A percentile compares a stretch with the other conserved stretches of the same genome.
These are phyloP conservation scores for Nanorana parkeri DNA, from an alignment of 2,113 vertebrate species.

Conservation along the genomic window DNA sequence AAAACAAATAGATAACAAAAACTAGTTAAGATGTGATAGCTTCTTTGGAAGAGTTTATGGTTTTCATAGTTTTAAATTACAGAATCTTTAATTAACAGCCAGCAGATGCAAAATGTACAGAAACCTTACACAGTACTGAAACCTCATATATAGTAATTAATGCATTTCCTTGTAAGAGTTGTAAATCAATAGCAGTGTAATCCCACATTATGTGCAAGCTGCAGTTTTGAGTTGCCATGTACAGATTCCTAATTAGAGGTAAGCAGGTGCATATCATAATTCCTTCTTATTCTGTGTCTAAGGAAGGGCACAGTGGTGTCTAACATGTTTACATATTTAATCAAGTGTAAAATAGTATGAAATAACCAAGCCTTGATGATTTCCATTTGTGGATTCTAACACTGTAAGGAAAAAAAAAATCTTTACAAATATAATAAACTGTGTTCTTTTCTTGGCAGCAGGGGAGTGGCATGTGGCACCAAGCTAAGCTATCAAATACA, in stretches of 20 bases:
- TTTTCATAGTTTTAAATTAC: too few relatives aligned
- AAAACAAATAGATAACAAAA: too few relatives aligned
- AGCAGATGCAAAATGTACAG: background rate
- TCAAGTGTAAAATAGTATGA: slow-evolving; percentile 24
- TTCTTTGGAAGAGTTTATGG: too few relatives aligned
- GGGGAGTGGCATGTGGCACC: background rate
- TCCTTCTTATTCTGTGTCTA: background rate
- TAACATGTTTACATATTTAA: slow-evolving; percentile 47
- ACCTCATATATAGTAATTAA: background rate
- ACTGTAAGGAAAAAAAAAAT: background rate
- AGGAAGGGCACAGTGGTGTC: background rate
- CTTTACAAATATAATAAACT: background rate
- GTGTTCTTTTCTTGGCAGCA: background rate
- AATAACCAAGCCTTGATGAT: background rate
- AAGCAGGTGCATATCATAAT: slow-evolving; percentile 26
- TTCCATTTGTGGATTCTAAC: slow-evolving; percentile 10
- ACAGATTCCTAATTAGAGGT: slow-evolving; percentile 13
- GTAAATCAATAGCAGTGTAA: background rate
- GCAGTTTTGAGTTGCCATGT: background rate
- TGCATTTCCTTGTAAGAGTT: slow-evolving; percentile 13
- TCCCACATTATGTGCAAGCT: background rate
- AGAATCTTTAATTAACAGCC: background rate
- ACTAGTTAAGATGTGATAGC: too few relatives aligned
- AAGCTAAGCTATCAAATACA: background rate
- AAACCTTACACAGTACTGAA: background rate